Conservation (phyloP, 1,140 invertebrate species). For the Apocrypta bakeri region DNA sequence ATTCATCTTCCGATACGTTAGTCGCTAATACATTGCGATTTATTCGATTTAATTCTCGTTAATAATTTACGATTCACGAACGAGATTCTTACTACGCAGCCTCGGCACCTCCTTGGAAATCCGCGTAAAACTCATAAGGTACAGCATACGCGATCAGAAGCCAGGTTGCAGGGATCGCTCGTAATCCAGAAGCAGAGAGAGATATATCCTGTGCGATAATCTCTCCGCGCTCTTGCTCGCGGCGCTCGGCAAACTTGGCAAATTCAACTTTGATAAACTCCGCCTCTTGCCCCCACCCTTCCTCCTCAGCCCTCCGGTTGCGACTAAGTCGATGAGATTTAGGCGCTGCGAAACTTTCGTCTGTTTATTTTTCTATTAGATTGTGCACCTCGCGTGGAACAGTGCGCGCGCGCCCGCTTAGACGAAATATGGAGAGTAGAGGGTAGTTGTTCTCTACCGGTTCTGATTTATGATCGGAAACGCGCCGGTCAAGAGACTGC, state of each 20-base stretch:
- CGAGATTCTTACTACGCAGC: not conserved
- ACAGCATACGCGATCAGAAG: not conserved
- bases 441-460: not conserved
- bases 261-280: conserved; percentile 51
- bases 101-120: not conserved
- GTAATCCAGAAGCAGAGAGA: not conserved
- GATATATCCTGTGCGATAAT: conserved; percentile 8
- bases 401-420: not conserved
- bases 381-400: conserved; percentile 51
- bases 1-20: too few species aligned
- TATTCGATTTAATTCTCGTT: too few species aligned
- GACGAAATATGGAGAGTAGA: not conserved
- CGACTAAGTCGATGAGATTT: conserved; percentile 56
- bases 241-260: conserved; percentile 28
- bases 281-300: not conserved
- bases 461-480: conserved; percentile 47
- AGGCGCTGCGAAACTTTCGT: conserved; percentile 59
- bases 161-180: not conserved
- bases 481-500: conserved; percentile 23
- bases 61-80: too few species aligned
- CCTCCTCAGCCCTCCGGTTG: conserved; percentile 12
- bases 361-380: conserved; percentile 68
- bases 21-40: too few species aligned
- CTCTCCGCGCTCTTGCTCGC: not conserved
- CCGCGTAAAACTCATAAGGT: not conserved